Evolutionary conservation across 2,888 invertebrate genomes (phyloP).

Genomic region (Andrena minutula): DNA sequence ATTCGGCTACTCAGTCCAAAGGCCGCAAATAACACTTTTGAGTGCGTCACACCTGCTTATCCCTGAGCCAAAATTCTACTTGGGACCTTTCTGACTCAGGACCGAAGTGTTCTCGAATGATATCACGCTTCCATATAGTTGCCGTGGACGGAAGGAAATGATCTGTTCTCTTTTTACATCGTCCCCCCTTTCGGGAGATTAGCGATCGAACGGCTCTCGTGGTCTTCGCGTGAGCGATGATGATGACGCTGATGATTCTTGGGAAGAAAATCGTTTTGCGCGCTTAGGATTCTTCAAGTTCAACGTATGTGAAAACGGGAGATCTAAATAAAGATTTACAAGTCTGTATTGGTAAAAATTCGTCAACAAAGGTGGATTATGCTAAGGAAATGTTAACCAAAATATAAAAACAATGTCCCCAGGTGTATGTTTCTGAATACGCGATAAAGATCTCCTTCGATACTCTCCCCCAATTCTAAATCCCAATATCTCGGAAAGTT

Average conservation of each 20-base stretch:
- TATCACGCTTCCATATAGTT: conserved; percentile 13
- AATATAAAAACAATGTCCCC: too few relatives aligned
- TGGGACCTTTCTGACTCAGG: conserved; percentile 55
- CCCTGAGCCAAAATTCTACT: conserved; percentile 66
- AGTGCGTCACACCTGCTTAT: conserved; percentile 49
- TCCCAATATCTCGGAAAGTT: too few relatives aligned
- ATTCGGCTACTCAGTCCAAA: conserved; percentile 58
- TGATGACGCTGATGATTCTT: conserved; percentile 1
- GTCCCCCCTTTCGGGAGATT: conserved; percentile 1
- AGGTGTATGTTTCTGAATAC: neutral
- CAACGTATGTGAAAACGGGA: too few relatives aligned
- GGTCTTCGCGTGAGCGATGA: neutral
- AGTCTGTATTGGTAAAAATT: too few relatives aligned
- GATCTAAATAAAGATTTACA: too few relatives aligned
- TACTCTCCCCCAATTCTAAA: too few relatives aligned
- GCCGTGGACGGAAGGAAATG: conserved; percentile 44
- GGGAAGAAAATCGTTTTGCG: too few relatives aligned
- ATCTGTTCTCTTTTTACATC: conserved; percentile 22
- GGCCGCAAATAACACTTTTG: conserved; percentile 51
- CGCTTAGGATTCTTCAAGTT: too few relatives aligned
- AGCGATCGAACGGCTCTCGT: neutral
- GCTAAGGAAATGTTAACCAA: too few relatives aligned
- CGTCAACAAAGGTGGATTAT: too few relatives aligned
- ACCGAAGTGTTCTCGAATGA: conserved; percentile 33
- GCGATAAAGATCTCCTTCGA: neutral